Evolutionary conservation across 2,113 vertebrate species (phyloP).

Genomic region (Gambusia affinis): DNA sequence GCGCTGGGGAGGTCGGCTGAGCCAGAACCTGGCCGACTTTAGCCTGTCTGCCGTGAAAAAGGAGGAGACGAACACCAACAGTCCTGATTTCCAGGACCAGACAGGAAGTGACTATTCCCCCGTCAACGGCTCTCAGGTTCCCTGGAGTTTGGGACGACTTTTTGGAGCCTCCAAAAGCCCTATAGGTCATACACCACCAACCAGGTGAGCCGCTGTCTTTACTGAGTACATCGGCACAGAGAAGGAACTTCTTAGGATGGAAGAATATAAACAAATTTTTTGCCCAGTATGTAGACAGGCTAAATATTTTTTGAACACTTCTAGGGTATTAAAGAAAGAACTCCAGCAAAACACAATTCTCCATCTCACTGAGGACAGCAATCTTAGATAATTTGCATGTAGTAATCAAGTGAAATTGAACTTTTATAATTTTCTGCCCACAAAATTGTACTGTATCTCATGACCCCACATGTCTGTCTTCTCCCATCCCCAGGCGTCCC

Average conservation of each 20-base stretch:
- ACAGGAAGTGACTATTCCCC: conserved; percentile 57
- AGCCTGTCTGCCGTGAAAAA: conserved; percentile 49
- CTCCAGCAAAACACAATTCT: too few relatives aligned
- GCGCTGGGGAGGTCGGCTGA: conserved; percentile 84
- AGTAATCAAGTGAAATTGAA: not conserved
- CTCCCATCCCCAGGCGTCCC: conserved; percentile 77
- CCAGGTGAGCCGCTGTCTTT: conserved; percentile 62
- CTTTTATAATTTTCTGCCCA: not conserved
- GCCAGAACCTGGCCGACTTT: conserved; percentile 76
- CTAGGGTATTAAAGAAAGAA: too few relatives aligned
- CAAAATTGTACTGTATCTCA: not conserved
- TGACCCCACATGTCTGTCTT: not conserved
- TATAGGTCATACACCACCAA: conserved; percentile 43
- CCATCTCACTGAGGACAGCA: too few relatives aligned
- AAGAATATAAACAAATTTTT: too few relatives aligned
- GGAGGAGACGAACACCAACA: conserved; percentile 42
- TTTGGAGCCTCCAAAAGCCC: conserved; percentile 85
- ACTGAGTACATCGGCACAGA: not conserved
- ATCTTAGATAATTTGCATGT: too few relatives aligned
- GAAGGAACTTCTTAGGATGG: too few relatives aligned
- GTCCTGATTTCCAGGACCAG: conserved; percentile 40
- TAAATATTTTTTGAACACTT: too few relatives aligned
- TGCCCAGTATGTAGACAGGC: too few relatives aligned
- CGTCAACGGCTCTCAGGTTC: conserved; percentile 58
- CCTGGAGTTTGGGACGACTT: conserved; percentile 85